Evolutionary conservation across 2,113 vertebrate species (phyloP), one percentile per base, ranked within the genome.

Genomic region (Irena cyanogastra): DNA sequence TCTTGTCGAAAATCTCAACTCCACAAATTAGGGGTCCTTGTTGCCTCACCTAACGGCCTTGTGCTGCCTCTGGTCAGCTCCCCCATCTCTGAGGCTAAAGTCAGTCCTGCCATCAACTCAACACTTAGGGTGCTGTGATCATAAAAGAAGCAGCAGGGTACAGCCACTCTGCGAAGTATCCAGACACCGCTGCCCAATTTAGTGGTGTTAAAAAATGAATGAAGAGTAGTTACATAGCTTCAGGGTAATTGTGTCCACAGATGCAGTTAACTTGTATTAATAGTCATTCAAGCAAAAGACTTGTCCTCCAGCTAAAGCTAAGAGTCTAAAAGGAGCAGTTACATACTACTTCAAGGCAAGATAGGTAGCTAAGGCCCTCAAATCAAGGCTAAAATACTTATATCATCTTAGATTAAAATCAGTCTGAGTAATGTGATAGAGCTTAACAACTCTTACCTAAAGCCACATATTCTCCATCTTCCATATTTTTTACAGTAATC

Each of bases 401-500:
- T 31, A 72, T 16, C 13, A 77, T 63, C 21, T 83, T 53, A 63
- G n/a, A 69, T 57, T 69, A 53, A 30, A 74, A 80, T 52, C 16
- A 44, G 16, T 31, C 33, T 68, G 77, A 85, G 27, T 70, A 83
- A 57, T 41, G 39, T 60, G 44, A 56, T 24, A 28, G 26, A 77
- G 41, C 37, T 80, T 41, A 83, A 53, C 10, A 61, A 37, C 30
- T 83, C 97, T 81, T 96, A 98, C 98, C 98, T 96, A 98, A 96
- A 77, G 97, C 96, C 87, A 98, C 97, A 24, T 94, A 96, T 44
- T 98, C 97, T 64, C 94, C 87, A 7, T 98, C 97, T 41, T 95
- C 97, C 70, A 97, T 93, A 83, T 98, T 98, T 96, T 97, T 98
- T 44, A 99, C 90, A 83, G 80, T 98, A 95, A 99, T 84, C n/a